A percentile compares a stretch with the other conserved stretches of the same genome.
These are phyloP conservation scores for Ladona fulva DNA, from an alignment of 1,140 invertebrate species.

Conservation along the genomic window DNA sequence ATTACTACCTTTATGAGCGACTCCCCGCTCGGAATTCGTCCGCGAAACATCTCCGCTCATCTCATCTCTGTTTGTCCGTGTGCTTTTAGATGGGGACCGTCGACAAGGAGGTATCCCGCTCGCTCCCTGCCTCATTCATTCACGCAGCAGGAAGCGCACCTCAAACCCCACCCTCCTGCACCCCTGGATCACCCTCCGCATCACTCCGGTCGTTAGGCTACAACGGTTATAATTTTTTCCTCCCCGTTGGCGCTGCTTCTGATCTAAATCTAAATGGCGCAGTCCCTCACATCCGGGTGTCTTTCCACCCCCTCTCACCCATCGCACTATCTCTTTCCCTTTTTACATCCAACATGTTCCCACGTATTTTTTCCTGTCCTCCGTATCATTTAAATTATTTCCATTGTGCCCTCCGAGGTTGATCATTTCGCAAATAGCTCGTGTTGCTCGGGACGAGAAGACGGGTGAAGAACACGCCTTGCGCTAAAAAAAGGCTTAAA, in stretches of 20 bases:
- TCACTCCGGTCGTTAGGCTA: background rate
- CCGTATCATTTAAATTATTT: no score
- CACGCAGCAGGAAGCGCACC: background rate
- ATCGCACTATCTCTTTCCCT: background rate
- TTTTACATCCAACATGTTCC: background rate
- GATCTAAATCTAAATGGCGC: background rate
- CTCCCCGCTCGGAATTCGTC: no score
- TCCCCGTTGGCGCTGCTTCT: background rate
- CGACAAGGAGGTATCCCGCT: background rate
- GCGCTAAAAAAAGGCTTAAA: no score
- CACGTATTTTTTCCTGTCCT: background rate
- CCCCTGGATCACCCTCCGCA: background rate
- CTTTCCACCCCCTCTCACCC: background rate
- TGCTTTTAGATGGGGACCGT: background rate
- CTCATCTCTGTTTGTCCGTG: background rate
- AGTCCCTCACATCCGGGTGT: background rate
- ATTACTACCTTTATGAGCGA: no score
- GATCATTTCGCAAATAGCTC: no score
- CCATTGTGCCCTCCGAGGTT: no score
- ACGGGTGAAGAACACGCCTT: no score
- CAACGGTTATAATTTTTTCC: slow-evolving; percentile 1
- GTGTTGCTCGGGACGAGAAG: no score
- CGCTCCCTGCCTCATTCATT: background rate
- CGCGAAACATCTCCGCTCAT: no score
- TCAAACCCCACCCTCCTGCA: background rate